Base-by-base conservation (phyloP, 2,113 vertebrate genomes). In the Hymenochirus boettgeri region DNA sequence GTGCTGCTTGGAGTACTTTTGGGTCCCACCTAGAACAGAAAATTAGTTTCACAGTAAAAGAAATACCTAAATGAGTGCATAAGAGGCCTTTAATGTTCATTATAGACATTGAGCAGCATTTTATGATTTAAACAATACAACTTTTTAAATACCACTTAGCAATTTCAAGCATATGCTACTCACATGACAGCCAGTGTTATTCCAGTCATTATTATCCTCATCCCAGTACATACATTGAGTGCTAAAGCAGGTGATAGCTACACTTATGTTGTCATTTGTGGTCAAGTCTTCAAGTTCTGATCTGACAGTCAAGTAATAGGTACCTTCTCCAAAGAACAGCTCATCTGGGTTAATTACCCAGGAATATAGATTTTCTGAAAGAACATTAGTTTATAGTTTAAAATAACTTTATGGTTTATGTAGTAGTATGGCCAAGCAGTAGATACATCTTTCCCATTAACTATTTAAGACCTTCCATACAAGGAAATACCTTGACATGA, bases 211-310 rank as follows among this genome's bases (percentile, higher is more conserved):
- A 35, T 73, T 78, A 0, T 45, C 74, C 67, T 91, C 89, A 51
- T 95, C 88, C 96, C 94, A 97, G 74, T 92, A 97, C 35, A 91
- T 90, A 65, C 96, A 99, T 54, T 78, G 86, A 58, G 93, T 88
- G 27, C 91, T 83, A 39, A 97, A 90, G 35, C 86, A 89, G 67
- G 79, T 85, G 56, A 93, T 74, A 46, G 78, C 79, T 52, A 98
- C 76, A 1, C 86, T 85, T 63, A 80, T 24, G 22, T 72, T 52
- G 11, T 75, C 60, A 3, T 86, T 75, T n/a, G 79, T 54, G 22
- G 75, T 76, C 33, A 80, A 71, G 17, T 91, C 87, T 46, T 83
- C 80, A 7, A 73, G 76, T 6, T 87, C 77, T 3, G 89, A 88
- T 70, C 76, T 88, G 75, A 95, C 73, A 8, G 83, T 76, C 37